These are phyloP conservation scores for Synergus laeviventris DNA, from an alignment of 2,888 invertebrate species.

Conservation along the genomic window DNA sequence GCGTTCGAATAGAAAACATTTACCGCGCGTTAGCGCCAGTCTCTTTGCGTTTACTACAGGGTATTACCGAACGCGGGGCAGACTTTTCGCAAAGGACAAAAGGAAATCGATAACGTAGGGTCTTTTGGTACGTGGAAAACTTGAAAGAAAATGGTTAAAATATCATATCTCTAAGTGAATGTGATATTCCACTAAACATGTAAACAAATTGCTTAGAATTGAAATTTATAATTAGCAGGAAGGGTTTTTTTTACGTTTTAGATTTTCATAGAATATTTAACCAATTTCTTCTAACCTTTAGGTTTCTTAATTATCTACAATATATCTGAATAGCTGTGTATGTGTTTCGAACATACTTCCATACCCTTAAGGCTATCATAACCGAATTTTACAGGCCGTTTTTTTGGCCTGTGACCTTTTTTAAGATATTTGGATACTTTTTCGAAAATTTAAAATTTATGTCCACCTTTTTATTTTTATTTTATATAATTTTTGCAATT, in stretches of 20 bases:
- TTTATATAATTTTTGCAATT: no score
- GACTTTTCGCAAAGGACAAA: constrained; percentile 12
- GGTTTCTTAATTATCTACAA: no score
- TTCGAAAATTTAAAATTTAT: no score
- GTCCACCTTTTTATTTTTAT: no score
- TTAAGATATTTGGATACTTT: no score
- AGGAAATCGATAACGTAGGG: neutral
- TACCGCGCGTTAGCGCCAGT: constrained; percentile 48
- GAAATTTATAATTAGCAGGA: neutral
- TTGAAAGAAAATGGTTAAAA: neutral
- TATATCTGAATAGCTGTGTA: no score
- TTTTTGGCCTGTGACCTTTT: no score
- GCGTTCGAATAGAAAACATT: constrained; percentile 65
- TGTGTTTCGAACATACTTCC: no score
- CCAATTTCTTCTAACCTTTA: no score
- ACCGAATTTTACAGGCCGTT: no score
- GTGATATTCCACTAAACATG: neutral
- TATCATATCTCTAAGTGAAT: neutral
- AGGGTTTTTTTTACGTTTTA: neutral
- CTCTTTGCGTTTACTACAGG: constrained; percentile 34
- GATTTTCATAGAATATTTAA: no score
- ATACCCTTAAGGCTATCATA: no score
- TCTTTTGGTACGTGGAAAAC: neutral
- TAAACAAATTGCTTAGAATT: neutral
- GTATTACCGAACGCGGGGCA: constrained; percentile 9